These are phyloP conservation scores for Cheumatopsyche charites DNA, from an alignment of 1,140 invertebrate genomes.

Conservation along the genomic window DNA sequence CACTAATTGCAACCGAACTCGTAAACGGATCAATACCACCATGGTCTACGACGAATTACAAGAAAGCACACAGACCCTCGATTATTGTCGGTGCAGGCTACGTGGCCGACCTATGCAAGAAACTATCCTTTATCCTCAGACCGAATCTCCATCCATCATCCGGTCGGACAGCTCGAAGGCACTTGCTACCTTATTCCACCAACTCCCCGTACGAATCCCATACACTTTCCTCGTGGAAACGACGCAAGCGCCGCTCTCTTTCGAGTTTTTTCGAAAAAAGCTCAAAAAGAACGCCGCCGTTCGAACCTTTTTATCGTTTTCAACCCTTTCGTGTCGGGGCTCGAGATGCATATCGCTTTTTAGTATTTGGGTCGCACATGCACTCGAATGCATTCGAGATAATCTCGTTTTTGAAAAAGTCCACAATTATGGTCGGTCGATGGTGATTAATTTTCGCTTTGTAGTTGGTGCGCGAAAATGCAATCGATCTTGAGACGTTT, in stretches of 20 bases:
- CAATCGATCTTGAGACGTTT: not conserved
- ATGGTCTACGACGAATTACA: not conserved
- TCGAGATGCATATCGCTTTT: slow-evolving; percentile 7
- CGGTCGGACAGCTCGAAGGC: slow-evolving; percentile 41
- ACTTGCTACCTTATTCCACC: slow-evolving; percentile 34
- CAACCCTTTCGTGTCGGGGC: slow-evolving; percentile 23
- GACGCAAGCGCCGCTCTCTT: slow-evolving; percentile 45
- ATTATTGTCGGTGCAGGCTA: slow-evolving; percentile 28
- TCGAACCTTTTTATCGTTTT: slow-evolving; percentile 33
- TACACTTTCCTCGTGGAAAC: slow-evolving; percentile 28
- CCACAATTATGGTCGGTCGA: too few relatives aligned
- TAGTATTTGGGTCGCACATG: slow-evolving; percentile 12
- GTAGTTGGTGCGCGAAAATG: not conserved
- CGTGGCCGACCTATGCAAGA: slow-evolving; percentile 42
- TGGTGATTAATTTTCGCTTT: not conserved
- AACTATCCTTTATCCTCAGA: slow-evolving; percentile 49
- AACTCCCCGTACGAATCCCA: not conserved
- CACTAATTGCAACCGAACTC: too few relatives aligned
- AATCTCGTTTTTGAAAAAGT: not conserved
- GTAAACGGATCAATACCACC: too few relatives aligned
- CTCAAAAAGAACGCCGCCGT: slow-evolving; percentile 44
- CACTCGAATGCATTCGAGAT: not conserved
- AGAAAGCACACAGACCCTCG: slow-evolving; percentile 7
- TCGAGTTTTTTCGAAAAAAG: slow-evolving; percentile 35
- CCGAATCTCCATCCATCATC: slow-evolving; percentile 49